Base-by-base conservation (phyloP, 2,797 vertebrate genomes). In the Lemur catta region DNA sequence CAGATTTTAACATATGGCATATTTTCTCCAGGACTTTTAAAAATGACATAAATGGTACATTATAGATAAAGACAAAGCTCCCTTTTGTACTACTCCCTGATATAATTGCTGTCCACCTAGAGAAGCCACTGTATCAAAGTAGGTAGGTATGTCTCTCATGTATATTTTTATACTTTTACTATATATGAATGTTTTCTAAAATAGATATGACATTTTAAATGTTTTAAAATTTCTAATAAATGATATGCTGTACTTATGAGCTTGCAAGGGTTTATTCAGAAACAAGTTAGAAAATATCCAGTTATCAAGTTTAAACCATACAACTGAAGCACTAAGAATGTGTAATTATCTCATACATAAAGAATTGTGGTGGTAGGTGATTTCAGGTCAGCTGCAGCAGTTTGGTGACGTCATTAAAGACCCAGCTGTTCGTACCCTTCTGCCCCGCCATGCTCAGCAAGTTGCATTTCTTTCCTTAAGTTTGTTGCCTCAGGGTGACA, bases 171-270 rank as follows among this genome's bases (percentile, higher is more conserved):
- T 76, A 71, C 28, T 71, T 93, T 85, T 57, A 76, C 48, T 80
- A 33, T 28, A 26, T 76, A 30, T n/a, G 4, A 17, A 10, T 71
- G 17, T 38, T 96, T 96, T 80, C 79, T 33, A 57, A 85, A 81
- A 84, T 65, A 72, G 90, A 65, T 67, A 57, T 65, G 13, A 48
- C 24, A 82, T n/a, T 78, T 12, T 57, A 18, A 12, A 2, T 71
- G 17, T 38, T 93, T 87, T 46, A 6, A 78, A 84, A 67, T 90
- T 86, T 84, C n/a, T 90, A 30, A 85, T 75, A 74, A 93, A 76
- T 76, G 43, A 6, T 30, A 48, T 55, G 12, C 1, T 52, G 35
- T 35, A 48, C 55, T 61, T 18, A 67, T 22, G 41, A 67, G 4
- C 30, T 48, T 79, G 8, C 85, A 86, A 91, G 24, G 5, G 2